Evolutionary conservation across 2,888 invertebrate genomes (phyloP).

Genomic region (Ryuthela nishihirai): DNA sequence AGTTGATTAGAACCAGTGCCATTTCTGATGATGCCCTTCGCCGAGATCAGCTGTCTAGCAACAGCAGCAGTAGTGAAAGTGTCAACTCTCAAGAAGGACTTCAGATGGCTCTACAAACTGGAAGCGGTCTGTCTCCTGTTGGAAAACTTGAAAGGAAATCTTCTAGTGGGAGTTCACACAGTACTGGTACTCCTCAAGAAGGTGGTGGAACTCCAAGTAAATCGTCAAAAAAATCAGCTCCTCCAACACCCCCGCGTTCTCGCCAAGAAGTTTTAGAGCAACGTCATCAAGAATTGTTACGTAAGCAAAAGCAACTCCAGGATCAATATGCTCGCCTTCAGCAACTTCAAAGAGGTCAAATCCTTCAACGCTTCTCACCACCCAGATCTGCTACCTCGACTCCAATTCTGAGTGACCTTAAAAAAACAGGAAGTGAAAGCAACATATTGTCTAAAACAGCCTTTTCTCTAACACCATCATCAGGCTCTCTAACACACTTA

Average conservation of each 20-base stretch:
- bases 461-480: conserved; percentile 59
- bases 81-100: conserved; percentile 68
- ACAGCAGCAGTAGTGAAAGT: conserved; percentile 71
- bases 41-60: conserved; percentile 57
- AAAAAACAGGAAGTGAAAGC: conserved; percentile 84
- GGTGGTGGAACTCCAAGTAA: conserved; percentile 13
- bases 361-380: conserved; percentile 55
- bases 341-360: conserved; percentile 66
- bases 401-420: conserved; percentile 55
- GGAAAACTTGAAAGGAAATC: conserved; percentile 28
- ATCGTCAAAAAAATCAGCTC: conserved; percentile 27
- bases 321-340: conserved; percentile 88
- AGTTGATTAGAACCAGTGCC: conserved; percentile 42
- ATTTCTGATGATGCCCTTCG: conserved; percentile 42
- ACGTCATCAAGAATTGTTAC: conserved; percentile 80
- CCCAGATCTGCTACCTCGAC: conserved; percentile 49
- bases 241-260: conserved; percentile 41
- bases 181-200: conserved; percentile 7
- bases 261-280: conserved; percentile 62
- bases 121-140: conserved; percentile 17
- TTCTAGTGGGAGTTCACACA: conserved; percentile 7
- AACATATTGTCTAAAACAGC: conserved; percentile 80
- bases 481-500: conserved; percentile 63
- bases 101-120: conserved; percentile 44
- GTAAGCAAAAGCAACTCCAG: conserved; percentile 81